These are phyloP conservation scores for Rhinogobius similis DNA, from an alignment of 2,113 vertebrate genomes.

Conservation along the genomic window DNA sequence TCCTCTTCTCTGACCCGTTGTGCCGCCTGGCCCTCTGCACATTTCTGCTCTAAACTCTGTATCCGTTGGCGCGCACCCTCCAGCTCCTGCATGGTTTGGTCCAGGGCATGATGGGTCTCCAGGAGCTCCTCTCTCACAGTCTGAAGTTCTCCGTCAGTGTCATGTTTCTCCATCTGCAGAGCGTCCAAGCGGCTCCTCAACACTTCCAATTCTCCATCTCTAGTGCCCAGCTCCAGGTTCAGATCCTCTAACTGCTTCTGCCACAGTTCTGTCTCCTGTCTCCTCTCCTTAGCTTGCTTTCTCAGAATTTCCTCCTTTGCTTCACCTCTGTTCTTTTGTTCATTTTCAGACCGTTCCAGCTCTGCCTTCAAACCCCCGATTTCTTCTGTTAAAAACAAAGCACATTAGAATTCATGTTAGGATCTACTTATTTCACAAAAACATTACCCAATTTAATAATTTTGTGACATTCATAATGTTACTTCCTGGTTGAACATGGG, in stretches of 20 bases:
- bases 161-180: constrained; percentile 46
- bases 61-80: neutral
- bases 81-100: constrained; percentile 21
- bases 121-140: constrained; percentile 52
- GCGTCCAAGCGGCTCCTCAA: constrained; percentile 37
- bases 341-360: constrained; percentile 58
- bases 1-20: constrained; percentile 37
- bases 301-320: constrained; percentile 27
- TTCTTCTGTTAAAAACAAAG: constrained; percentile 76
- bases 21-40: constrained; percentile 18
- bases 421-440: no score
- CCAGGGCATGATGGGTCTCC: neutral
- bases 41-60: neutral
- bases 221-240: constrained; percentile 49
- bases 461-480: no score
- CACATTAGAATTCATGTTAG: neutral
- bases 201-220: constrained; percentile 45
- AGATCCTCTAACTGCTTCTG: constrained; percentile 43
- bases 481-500: no score
- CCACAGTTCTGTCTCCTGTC: constrained; percentile 51
- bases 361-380: constrained; percentile 79
- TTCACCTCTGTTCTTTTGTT: constrained; percentile 23
- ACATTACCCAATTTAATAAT: no score
- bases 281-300: constrained; percentile 48
- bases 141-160: constrained; percentile 38